These are phyloP conservation scores for Julus scandinavius DNA, from an alignment of 2,888 invertebrate species.

Conservation along the genomic window DNA sequence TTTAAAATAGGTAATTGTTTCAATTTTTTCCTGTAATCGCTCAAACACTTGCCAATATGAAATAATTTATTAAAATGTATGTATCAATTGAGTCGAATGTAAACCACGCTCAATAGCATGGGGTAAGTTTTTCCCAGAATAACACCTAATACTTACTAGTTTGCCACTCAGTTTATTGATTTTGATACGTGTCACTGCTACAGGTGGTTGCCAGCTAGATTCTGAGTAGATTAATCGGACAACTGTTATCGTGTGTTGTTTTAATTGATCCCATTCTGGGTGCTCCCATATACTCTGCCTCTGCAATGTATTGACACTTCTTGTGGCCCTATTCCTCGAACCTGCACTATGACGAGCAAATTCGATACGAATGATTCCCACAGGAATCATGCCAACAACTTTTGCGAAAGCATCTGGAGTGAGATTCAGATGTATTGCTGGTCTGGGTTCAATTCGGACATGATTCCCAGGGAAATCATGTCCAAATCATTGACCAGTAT, in stretches of 20 bases:
- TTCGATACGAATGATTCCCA: neutral
- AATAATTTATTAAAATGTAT: no score
- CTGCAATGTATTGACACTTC: neutral
- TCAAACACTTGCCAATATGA: no score
- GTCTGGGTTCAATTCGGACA: neutral
- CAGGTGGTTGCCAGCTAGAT: neutral
- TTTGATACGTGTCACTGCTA: neutral
- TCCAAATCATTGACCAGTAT: no score
- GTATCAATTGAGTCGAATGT: no score
- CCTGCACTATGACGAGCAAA: neutral
- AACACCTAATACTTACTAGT: neutral
- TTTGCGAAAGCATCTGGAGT: neutral
- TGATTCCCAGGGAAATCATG: neutral
- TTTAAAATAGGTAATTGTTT: no score
- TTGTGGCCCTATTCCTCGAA: neutral
- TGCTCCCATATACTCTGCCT: neutral
- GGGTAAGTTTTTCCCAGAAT: no score
- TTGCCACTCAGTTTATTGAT: neutral
- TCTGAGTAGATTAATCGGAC: neutral
- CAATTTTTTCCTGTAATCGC: no score
- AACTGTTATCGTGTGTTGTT: neutral
- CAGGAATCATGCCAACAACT: neutral
- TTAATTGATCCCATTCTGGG: neutral
- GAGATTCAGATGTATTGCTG: no score
- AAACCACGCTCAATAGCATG: no score